These are phyloP conservation scores for Trachythela sp. DNA, from an alignment of 64 coral and sea anemone genomes.

Conservation along the genomic window DNA sequence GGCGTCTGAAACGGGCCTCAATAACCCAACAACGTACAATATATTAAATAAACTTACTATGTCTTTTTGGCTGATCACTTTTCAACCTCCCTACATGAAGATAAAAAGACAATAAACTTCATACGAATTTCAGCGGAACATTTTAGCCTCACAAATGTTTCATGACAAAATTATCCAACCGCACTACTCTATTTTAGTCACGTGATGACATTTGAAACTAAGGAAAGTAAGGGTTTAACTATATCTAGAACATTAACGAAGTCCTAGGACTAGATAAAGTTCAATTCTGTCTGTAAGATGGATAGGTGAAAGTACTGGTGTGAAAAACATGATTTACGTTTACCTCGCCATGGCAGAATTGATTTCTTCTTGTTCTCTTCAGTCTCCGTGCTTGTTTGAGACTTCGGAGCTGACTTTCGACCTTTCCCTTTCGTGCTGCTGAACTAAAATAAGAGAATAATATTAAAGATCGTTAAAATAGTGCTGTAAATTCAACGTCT, in stretches of 20 bases:
- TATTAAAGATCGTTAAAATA: not conserved
- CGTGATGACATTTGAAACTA: no score
- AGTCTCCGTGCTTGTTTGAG: constrained; percentile 46
- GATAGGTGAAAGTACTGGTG: no score
- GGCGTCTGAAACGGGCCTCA: no score
- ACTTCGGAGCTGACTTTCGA: not conserved
- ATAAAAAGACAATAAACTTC: not conserved
- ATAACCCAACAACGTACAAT: not conserved
- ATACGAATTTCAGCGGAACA: not conserved
- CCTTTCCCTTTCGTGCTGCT: constrained; percentile 11
- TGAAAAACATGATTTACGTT: not conserved
- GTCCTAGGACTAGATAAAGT: no score
- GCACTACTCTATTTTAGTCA: no score
- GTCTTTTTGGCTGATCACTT: not conserved
- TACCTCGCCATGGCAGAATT: constrained; percentile 84
- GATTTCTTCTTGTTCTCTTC: constrained; percentile 71
- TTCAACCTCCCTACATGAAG: not conserved
- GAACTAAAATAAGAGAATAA: not conserved
- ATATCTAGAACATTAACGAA: no score
- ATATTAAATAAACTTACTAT: not conserved
- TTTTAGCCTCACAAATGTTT: not conserved
- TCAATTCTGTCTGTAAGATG: no score
- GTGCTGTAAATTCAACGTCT: no score
- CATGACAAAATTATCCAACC: no score
- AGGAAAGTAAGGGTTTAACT: no score